Base-by-base conservation (phyloP, 2,888 invertebrate species). In the Odontothrips loti region DNA sequence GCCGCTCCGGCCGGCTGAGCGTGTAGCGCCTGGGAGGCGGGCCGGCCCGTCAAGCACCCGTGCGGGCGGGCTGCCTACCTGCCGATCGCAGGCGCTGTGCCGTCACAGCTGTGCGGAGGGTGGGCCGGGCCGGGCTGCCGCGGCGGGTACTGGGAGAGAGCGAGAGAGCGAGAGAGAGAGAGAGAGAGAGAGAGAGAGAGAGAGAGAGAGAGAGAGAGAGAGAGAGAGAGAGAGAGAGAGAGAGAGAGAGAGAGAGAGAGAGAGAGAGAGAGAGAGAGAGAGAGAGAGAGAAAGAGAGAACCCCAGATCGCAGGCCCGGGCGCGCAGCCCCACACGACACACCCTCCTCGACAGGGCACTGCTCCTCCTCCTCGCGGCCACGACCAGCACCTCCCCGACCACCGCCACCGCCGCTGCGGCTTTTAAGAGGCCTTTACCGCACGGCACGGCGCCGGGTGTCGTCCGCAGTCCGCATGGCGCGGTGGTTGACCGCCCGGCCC, bases 341-440 rank as follows among this genome's bases (percentile, higher is more conserved):
- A 8, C 11, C 58, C 20, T 17, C 20, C 58, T 58, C 51, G 51
- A 10, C 51, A 12, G 15, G 20, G 51, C 51, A 51, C 51, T 51
- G 51, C 58, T 58, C 58, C 58, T 58, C 34, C 51, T 51, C 51
- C 51, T 12, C 51, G 51, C 51, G 20, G 58, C 58, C 58, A 58
- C 58, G 58, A 6, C 58, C 6, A 0, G 58, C 58, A n/a, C 17
- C 58, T 4, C 34, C 58, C 58, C 58, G 58, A 58, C 58, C n/a
- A 15, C n/a, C 58, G 58, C 34, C 17, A 58, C 58, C 58, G 58
- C 68, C 9, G 68, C 68, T 12, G 51, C 68, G 68, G 68, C 68
- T 75, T 75, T 75, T 75, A 75, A 75, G 68, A 75, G 68, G 68
- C 68, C 68, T 75, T 75, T 75, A 75, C 23, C 68, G 9, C 58